phyloP scores from a whole-genome alignment of 2,888 invertebrate genomes.

The Dryadula phaetusa region DNA sequence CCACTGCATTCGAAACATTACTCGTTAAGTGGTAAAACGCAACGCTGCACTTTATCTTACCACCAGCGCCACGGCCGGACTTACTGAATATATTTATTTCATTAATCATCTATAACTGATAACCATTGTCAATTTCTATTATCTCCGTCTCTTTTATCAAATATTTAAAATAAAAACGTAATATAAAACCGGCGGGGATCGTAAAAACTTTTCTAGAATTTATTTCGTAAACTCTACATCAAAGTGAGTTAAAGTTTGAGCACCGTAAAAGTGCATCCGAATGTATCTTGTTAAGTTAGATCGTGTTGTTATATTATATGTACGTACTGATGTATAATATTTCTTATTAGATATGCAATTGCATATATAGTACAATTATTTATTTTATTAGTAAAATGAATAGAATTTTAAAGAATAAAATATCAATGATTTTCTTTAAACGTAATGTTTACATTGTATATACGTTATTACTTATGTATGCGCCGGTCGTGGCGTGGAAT shows the following conservation, averaged over 20 bases:
- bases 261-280: constrained; percentile 19
- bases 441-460: too few relatives aligned
- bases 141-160: neutral
- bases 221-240: constrained; percentile 12
- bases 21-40: too few relatives aligned
- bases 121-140: neutral
- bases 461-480: too few relatives aligned
- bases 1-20: too few relatives aligned
- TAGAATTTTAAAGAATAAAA: too few relatives aligned
- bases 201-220: constrained; percentile 15
- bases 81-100: too few relatives aligned
- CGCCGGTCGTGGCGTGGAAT: too few relatives aligned
- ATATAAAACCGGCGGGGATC: neutral
- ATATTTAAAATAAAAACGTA: neutral
- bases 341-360: neutral
- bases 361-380: too few relatives aligned
- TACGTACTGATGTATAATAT: neutral
- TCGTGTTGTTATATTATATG: neutral
- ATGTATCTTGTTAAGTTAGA: constrained; percentile 12
- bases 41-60: too few relatives aligned
- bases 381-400: too few relatives aligned
- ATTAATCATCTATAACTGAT: neutral
- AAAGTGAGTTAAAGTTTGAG: constrained; percentile 24
- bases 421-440: too few relatives aligned
- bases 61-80: too few relatives aligned